Evolutionary conservation across 1,140 invertebrate species (phyloP), one percentile per base, ranked within the genome.

Genomic region (Hormaphis cornu): DNA sequence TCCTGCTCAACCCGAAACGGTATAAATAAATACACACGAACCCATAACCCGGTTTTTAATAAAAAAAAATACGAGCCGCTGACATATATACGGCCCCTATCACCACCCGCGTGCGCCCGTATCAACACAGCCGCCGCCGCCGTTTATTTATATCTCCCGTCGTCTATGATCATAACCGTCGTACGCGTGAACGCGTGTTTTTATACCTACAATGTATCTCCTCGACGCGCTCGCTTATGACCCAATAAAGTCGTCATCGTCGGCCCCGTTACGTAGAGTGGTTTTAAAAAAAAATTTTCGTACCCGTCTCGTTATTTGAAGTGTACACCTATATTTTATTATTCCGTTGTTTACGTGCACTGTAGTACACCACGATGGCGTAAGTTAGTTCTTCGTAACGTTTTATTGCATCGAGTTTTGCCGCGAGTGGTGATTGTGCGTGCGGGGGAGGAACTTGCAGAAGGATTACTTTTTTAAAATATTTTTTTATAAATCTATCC

Each of bases 81-180:
- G 61, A 66, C 61, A 66, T 50, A 66, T 66, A 66, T 66, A 66
- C 44, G 61, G 40, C 14, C 54, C 53, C 24, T 33, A 33, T 20
- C 48, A 18, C 18, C 28, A 24, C 9, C 28, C 28, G 16, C 26
- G n/a, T n/a, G n/a, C n/a, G 20, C 20, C 37, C 28, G 6, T 54
- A 4, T 33, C 30, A 4, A 33, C 6, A 22, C 16, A 4, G 18
- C 4, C 53, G 33, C 24, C 44, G 61, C 35, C 46, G 18, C 44
- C 42, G 46, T 58, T 66, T 66, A 66, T 66, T 66, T 66, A 66
- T 66, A 66, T 50, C 61, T 63, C 28, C 37, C 18, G 10, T n/a
- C 28, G 16, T 33, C 5, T 48, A 44, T 48, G 8, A 22, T 63
- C 61, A 66, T 66, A 50, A 66, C 61, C 46, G 46, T 20, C 61